A percentile compares a stretch with the other conserved stretches of the same genome.
phyloP scores from a whole-genome alignment of 1,140 invertebrate species.

The Lasioglossum albipes region DNA sequence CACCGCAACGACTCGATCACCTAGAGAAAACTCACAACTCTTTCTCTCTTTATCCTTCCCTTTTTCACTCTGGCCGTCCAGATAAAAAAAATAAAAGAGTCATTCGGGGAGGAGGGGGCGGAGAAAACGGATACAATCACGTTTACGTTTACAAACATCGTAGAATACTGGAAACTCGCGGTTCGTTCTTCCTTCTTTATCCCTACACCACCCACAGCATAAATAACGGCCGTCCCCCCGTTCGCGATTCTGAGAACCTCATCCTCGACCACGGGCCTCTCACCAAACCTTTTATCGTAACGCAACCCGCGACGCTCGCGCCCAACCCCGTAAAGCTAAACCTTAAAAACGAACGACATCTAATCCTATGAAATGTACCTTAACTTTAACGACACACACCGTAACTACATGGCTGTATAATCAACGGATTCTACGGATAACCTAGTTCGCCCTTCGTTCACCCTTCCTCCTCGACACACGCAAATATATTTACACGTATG shows the following conservation, averaged over 20 bases:
- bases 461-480: background rate
- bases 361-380: conserved; percentile 58
- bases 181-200: conserved; percentile 37
- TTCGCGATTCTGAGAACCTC: no score
- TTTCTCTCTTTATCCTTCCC: background rate
- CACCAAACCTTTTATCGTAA: conserved; percentile 12
- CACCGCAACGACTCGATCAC: conserved; percentile 5
- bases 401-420: conserved; percentile 48
- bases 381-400: conserved; percentile 60
- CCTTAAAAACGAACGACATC: conserved; percentile 55
- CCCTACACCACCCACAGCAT: conserved; percentile 15
- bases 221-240: conserved; percentile 3
- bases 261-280: background rate
- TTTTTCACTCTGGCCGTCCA: background rate
- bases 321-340: conserved; percentile 36
- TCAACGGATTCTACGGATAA: conserved; percentile 52
- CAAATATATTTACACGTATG: no score
- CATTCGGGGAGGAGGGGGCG: background rate
- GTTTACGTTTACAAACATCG: conserved; percentile 64
- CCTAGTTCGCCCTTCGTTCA: background rate
- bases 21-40: background rate
- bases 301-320: background rate
- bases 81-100: conserved; percentile 43
- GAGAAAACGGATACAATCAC: conserved; percentile 25
- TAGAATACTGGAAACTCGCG: conserved; percentile 63